phyloP scores from a whole-genome alignment of 2,888 invertebrate genomes.

The Bugula neritina region DNA sequence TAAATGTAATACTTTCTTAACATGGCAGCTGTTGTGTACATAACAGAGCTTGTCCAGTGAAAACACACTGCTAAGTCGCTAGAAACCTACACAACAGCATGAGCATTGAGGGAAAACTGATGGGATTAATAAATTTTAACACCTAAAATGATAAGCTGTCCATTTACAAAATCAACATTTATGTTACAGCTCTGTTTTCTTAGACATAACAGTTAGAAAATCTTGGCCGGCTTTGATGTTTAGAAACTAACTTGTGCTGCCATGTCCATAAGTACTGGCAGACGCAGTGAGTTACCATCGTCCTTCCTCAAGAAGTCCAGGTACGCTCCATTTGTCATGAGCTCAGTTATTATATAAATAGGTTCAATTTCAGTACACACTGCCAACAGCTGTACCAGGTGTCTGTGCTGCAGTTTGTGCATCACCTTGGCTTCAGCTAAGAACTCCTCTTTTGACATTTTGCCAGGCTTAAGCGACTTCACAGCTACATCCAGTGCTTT shows the following conservation, averaged over 20 bases:
- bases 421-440: slow-evolving; percentile 64
- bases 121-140: too few relatives aligned
- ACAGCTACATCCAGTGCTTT: slow-evolving; percentile 90
- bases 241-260: slow-evolving; percentile 70
- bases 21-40: too few relatives aligned
- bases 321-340: slow-evolving; percentile 88
- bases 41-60: too few relatives aligned
- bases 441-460: slow-evolving; percentile 94
- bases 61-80: too few relatives aligned
- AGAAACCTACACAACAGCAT: too few relatives aligned
- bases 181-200: too few relatives aligned
- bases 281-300: slow-evolving; percentile 70
- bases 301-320: slow-evolving; percentile 76
- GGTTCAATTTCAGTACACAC: slow-evolving; percentile 79
- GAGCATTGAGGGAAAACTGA: too few relatives aligned
- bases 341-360: slow-evolving; percentile 79
- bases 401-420: slow-evolving; percentile 43
- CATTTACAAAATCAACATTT: too few relatives aligned
- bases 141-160: too few relatives aligned
- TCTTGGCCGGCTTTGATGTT: too few relatives aligned
- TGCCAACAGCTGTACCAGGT: slow-evolving; percentile 79
- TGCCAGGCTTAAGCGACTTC: slow-evolving; percentile 84
- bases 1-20: too few relatives aligned
- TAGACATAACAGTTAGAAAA: too few relatives aligned
- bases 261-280: slow-evolving; percentile 69